Evolutionary conservation across 2,888 invertebrate species (phyloP).

Genomic region (Acanthopleura granulata): DNA sequence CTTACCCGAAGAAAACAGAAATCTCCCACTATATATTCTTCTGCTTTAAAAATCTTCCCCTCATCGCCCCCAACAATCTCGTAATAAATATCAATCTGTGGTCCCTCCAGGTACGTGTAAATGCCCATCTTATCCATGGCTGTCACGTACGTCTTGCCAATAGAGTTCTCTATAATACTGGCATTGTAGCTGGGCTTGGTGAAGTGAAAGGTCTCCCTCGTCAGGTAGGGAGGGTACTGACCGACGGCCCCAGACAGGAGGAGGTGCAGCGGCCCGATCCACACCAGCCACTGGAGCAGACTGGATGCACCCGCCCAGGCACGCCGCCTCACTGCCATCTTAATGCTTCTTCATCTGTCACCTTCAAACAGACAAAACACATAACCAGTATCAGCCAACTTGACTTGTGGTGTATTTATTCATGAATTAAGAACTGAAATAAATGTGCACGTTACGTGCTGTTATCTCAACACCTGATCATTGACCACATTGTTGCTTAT

Average conservation of each 20-base stretch:
- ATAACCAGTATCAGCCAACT: too few relatives aligned
- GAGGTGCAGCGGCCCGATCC: not conserved
- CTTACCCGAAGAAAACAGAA: slow-evolving; percentile 93
- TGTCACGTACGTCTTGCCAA: slow-evolving; percentile 83
- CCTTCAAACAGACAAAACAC: too few relatives aligned
- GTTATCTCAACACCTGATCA: too few relatives aligned
- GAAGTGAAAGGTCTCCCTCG: slow-evolving; percentile 46
- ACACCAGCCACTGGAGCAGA: slow-evolving; percentile 17
- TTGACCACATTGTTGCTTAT: too few relatives aligned
- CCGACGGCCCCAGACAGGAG: not conserved
- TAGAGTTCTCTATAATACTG: slow-evolving; percentile 60
- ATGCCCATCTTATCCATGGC: slow-evolving; percentile 86
- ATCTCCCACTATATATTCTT: slow-evolving; percentile 90
- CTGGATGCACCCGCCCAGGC: not conserved
- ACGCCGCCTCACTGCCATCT: slow-evolving; percentile 12
- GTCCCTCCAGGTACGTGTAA: slow-evolving; percentile 69
- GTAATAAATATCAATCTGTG: slow-evolving; percentile 77
- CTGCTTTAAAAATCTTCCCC: slow-evolving; percentile 91
- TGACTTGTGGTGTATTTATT: too few relatives aligned
- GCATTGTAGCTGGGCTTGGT: slow-evolving; percentile 63
- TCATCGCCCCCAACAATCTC: slow-evolving; percentile 89
- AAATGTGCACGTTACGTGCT: too few relatives aligned
- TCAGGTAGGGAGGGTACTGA: slow-evolving; percentile 4
- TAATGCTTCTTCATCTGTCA: not conserved
- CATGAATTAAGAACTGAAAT: too few relatives aligned